These are phyloP conservation scores for Gnathonemus echidnorhynchus DNA, from an alignment of 2,113 vertebrate species.

Conservation along the genomic window DNA sequence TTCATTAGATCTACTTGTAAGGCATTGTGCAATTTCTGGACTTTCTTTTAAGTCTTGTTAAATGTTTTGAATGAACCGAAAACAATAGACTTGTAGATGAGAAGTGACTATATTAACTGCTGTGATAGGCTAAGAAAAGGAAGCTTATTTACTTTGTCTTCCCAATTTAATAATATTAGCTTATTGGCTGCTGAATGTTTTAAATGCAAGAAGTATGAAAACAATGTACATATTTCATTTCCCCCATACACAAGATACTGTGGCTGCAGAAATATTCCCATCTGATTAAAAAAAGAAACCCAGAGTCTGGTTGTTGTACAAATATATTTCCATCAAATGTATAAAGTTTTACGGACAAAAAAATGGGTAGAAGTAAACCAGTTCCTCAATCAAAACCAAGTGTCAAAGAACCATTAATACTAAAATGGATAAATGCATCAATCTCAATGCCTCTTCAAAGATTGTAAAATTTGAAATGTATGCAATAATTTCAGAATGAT, in stretches of 20 bases:
- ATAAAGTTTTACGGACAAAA: not conserved
- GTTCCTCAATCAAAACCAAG: not conserved
- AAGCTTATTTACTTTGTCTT: not conserved
- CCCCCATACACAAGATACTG: not conserved
- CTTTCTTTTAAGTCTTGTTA: not conserved
- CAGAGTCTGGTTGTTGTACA: not conserved
- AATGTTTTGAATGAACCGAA: not conserved
- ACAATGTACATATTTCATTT: not conserved
- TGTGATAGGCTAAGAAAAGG: not conserved
- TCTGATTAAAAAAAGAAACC: not conserved
- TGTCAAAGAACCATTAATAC: not conserved
- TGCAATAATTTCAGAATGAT: not conserved
- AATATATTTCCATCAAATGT: constrained; percentile 13
- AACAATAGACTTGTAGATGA: not conserved
- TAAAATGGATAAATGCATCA: not conserved
- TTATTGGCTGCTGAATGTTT: not conserved
- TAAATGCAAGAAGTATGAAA: not conserved
- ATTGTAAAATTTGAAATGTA: not conserved
- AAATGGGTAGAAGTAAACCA: not conserved
- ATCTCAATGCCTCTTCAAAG: not conserved
- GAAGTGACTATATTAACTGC: no score
- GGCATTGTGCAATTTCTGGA: not conserved
- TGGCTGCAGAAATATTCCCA: not conserved
- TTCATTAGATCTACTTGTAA: not conserved
- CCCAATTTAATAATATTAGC: not conserved